Evolutionary conservation across 2,113 vertebrate genomes (phyloP), one percentile per base, ranked within the genome.

Genomic region (Burhinus oedicnemus): DNA sequence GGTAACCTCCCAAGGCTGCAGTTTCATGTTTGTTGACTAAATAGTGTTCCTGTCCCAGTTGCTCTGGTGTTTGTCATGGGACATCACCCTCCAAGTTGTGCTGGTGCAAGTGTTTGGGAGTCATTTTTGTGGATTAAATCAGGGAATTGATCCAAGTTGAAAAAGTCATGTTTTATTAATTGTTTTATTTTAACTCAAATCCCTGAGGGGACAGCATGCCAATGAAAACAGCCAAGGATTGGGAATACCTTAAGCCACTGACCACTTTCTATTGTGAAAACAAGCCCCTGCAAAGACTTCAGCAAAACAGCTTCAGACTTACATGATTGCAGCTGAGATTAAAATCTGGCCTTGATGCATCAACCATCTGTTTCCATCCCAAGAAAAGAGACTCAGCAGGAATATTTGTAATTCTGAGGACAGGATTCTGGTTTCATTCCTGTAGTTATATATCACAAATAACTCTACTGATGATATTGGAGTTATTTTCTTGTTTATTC

Each of bases 211-310:
- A 79, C 61, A 72, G 30, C 30, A 76, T 60, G 57, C 81, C 81
- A 83, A 29, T 79, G 78, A 76, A 91, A 95, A 89, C 47, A 83
- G 65, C 21, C 19, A 2, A 45, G 61, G 66, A 29, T 14, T 82
- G 87, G 87, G 81, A 96, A 91, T 93, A 97, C 89, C 95, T 97
- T 96, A 79, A 87, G 18, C 74, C 92, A 94, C 89, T 93, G 89
- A 80, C 93, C 84, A 96, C 95, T 95, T 96, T 97, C 96, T 97
- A 96, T 97, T 96, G 96, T 96, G 85, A 91, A 95, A 93, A 91
- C 44, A 89, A 94, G 78, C 7, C 81, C 81, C 78, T 93, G 81
- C 87, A 89, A 95, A 93, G 70, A 76, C 62, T 96, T 92, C 57
- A 91, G 77, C 80, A 92, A 95, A 95, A 91, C 87, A 91, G 70